phyloP scores from a whole-genome alignment of 1,140 invertebrate species.

The Pogonus chalceus region DNA sequence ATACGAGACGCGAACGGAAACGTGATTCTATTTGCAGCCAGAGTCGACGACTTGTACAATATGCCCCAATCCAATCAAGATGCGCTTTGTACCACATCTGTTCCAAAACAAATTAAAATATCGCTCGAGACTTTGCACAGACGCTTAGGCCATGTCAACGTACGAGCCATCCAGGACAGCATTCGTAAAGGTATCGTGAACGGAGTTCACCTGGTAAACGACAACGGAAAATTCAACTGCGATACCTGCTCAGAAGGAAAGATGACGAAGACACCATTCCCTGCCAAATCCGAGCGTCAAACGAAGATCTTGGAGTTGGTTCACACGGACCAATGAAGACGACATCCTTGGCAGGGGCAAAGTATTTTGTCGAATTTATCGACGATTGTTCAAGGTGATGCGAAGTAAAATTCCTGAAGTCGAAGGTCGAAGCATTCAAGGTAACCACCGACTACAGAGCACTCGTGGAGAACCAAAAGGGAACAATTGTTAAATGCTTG shows the following conservation, averaged over 20 bases:
- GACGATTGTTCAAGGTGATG: slow-evolving; percentile 26
- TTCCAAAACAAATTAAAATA: neutral
- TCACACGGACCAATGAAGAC: slow-evolving; percentile 16
- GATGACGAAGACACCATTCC: slow-evolving; percentile 37
- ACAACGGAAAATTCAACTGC: neutral
- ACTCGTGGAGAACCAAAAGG: slow-evolving; percentile 8
- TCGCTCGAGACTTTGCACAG: neutral
- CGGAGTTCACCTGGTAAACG: neutral
- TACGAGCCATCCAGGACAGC: neutral
- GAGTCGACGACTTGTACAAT: slow-evolving; percentile 3
- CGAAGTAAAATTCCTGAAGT: slow-evolving; percentile 7
- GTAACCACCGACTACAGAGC: slow-evolving; percentile 7
- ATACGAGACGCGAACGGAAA: neutral
- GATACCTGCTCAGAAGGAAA: slow-evolving; percentile 18
- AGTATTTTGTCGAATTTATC: slow-evolving; percentile 27
- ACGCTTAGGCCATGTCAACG: slow-evolving; percentile 9
- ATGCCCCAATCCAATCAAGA: neutral
- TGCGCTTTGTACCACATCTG: neutral
- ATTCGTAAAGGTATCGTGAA: neutral
- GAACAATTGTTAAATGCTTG: slow-evolving; percentile 11
- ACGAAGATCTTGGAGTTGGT: slow-evolving; percentile 39
- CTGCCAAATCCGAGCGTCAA: slow-evolving; percentile 47
- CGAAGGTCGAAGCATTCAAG: neutral
- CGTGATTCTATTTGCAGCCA: neutral
- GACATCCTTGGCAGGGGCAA: slow-evolving; percentile 12